Evolutionary conservation across 2,797 vertebrate genomes (phyloP), one percentile per base, ranked within the genome.

Genomic region (Muraenolepis orangiensis): DNA sequence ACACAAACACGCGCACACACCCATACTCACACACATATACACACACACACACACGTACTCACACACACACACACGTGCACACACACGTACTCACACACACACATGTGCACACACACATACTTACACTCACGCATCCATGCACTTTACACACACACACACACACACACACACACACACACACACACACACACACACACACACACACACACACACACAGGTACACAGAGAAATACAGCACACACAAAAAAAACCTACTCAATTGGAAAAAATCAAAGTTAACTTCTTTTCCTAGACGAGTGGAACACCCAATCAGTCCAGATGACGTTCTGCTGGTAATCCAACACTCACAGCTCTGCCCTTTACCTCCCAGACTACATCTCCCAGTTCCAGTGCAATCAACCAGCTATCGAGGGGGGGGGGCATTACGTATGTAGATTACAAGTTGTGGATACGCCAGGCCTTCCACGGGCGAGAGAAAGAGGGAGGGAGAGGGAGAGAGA

Each of bases 391-490:
- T 68, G 66, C 57, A 82, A 74, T 77, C 69, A 72, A 79, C 75
- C 79, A 66, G n/a, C 42, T 77, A 78, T 79, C 34, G 34, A n/a
- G n/a, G n/a, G n/a, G n/a, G n/a, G n/a, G 79, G 85, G 77, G 80
- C 0, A 82, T 81, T 79, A 80, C 71, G 75, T 71, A 75, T 73
- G 29, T 66, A 84, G 82, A 90, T 87, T 89, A 86, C 78, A 88
- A 80, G 83, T 86, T 88, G 82, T 46, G 57, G 64, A 75, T n/a
- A 46, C 80, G 78, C 81, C 64, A 80, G 77, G 61, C 74, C 74
- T 26, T 26, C 76, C 82, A 81, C 71, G 76, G 71, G 73, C 74
- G n/a, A n/a, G n/a, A n/a, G n/a, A n/a, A n/a, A n/a, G n/a, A n/a
- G n/a, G n/a, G n/a, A n/a, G n/a, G n/a, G n/a, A n/a, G n/a, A n/a